A percentile compares a stretch with the other conserved stretches of the same genome.
Evolutionary conservation across 2,113 vertebrate genomes (phyloP).

Genomic region (Sceloporus tristichus): DNA sequence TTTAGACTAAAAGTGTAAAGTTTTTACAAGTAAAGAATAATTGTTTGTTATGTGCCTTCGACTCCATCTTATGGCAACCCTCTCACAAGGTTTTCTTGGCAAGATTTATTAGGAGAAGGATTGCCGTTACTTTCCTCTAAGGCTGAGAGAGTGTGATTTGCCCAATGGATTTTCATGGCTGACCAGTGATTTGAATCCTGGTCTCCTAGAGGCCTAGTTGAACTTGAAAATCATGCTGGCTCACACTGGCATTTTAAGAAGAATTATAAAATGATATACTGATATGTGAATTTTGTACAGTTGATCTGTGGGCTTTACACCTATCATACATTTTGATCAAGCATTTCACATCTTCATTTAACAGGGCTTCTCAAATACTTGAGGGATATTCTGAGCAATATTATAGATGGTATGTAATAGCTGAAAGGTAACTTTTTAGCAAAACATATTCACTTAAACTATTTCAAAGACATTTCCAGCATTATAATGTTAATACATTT

Average conservation of each 20-base stretch:
- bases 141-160: no score
- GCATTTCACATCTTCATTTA: conserved; percentile 41
- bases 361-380: conserved; percentile 78
- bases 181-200: no score
- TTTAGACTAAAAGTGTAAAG: conserved; percentile 3
- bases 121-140: no score
- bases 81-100: no score
- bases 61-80: no score
- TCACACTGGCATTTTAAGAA: not conserved
- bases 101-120: no score
- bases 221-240: no score
- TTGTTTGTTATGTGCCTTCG: no score
- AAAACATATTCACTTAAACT: not conserved
- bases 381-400: conserved; percentile 75
- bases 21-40: no score
- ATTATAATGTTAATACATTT: conserved; percentile 46
- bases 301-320: not conserved
- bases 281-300: not conserved
- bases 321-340: not conserved
- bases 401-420: conserved; percentile 76
- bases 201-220: no score
- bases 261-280: not conserved
- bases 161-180: no score
- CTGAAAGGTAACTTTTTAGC: conserved; percentile 31
- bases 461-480: not conserved